A percentile compares a stretch with the other conserved stretches of the same genome.
Evolutionary conservation across 1,140 invertebrate genomes (phyloP).

Genomic region (Subanguina moxae): DNA sequence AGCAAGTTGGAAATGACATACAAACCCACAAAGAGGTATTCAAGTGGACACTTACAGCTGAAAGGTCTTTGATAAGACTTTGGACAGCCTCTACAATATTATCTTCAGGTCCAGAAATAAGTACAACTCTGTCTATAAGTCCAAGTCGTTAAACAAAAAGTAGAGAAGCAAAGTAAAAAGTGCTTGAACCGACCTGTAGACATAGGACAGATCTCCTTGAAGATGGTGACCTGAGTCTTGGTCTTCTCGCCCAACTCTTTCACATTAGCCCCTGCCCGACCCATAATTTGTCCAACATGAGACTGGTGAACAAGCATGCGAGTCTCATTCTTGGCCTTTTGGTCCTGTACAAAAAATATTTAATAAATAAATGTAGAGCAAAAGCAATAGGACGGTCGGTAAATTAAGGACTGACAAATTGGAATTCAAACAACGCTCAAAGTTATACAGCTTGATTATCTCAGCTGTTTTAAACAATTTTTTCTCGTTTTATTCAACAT

Average conservation of each 20-base stretch:
- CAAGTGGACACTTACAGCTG: too few species aligned
- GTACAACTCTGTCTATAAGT: neutral
- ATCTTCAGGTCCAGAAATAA: neutral
- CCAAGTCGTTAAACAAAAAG: too few species aligned
- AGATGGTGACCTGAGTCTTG: neutral
- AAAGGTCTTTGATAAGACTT: neutral
- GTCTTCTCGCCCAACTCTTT: slow-evolving; percentile 2
- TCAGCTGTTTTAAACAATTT: too few species aligned
- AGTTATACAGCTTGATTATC: too few species aligned
- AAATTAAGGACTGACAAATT: too few species aligned
- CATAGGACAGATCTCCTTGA: slow-evolving; percentile 3
- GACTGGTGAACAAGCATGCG: neutral
- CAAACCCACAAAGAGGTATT: too few species aligned
- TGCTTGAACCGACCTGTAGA: neutral
- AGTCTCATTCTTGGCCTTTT: neutral
- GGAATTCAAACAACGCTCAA: too few species aligned
- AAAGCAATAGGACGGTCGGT: too few species aligned
- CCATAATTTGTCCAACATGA: neutral
- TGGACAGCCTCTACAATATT: neutral
- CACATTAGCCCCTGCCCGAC: neutral
- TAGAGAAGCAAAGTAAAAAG: too few species aligned
- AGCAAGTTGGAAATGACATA: too few species aligned
- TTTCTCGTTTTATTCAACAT: too few species aligned
- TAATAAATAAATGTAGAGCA: too few species aligned
- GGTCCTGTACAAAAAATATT: neutral